Evolutionary conservation across 1,140 invertebrate species (phyloP), one percentile per base, ranked within the genome.

Genomic region (Belonocnema kinseyi): DNA sequence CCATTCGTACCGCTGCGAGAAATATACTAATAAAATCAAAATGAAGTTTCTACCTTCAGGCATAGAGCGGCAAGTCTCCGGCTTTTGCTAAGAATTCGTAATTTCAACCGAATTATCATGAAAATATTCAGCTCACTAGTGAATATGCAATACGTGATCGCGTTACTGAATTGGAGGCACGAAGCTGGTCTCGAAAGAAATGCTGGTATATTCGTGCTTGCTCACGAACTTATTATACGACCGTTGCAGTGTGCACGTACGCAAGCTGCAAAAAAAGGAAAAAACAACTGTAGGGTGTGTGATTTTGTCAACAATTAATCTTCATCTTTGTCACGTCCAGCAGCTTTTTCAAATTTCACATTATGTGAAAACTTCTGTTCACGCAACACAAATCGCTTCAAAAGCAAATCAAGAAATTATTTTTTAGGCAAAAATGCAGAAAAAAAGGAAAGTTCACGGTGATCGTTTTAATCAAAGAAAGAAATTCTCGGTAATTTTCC

Each of bases 61-160:
- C 19, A 40, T 33, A 33, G 26, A 33, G 26, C 26, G 26, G 58
- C 58, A 66, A 66, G 26, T 66, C 61, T 66, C 33, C n/a, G 26
- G 16, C 33, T 66, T 66, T 33, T 66, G 61, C 40, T 26, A 33
- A 66, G 61, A 66, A 66, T 66, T 66, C 61, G 61, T 66, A 66
- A 66, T 66, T 66, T 66, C 40, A 66, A 33, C 61, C 40, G 26
- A 66, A 66, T 66, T 66, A 66, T 66, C 61, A 40, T 66, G 61
- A 66, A 66, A 66, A 66, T 66, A 66, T 66, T 66, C 61, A 66
- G 61, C 61, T 66, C 61, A 66, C 61, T 66, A 33, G 61, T 66
- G 61, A 66, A 66, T 66, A 66, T 66, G 61, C 61, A 66, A n/a
- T 66, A 66, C 61, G 61, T 66, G 61, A 46, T 66, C 61, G 61